Conservation (phyloP, 2,113 vertebrate genomes). For the Clupea harengus region DNA sequence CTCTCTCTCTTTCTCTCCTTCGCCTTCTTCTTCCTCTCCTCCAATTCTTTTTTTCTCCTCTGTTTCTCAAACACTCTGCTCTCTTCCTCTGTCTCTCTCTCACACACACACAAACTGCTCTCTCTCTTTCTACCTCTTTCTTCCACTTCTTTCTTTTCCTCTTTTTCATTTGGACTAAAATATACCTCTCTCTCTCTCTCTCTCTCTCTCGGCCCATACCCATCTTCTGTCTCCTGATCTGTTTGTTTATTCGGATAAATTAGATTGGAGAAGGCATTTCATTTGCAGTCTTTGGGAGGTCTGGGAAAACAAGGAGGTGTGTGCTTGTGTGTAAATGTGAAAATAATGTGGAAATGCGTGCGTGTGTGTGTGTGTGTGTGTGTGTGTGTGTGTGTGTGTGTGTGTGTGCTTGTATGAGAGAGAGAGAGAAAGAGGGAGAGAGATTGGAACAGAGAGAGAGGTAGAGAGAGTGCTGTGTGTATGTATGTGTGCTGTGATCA, state of each 20-base stretch:
- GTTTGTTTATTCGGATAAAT: conserved; percentile 50
- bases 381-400: conserved; percentile 24
- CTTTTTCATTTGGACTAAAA: background rate
- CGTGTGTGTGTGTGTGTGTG: conserved; percentile 21
- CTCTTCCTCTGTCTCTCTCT: too few relatives aligned
- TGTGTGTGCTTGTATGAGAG: too few relatives aligned
- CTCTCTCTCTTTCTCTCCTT: background rate
- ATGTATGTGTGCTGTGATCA: background rate
- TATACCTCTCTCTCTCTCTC: background rate
- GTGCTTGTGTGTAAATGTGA: background rate
- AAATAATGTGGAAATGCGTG: conserved; percentile 7
- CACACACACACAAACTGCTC: too few relatives aligned
- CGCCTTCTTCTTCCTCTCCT: background rate
- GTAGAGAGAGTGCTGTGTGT: background rate
- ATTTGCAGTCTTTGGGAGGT: conserved; percentile 42
- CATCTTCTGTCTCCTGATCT: background rate
- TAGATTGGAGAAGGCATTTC: conserved; percentile 47
- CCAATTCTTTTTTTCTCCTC: background rate
- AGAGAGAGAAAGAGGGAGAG: too few relatives aligned
- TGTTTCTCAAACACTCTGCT: background rate
- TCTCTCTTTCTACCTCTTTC: background rate
- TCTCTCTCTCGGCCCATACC: background rate
- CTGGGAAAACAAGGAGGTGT: background rate
- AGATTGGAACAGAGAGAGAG: background rate
- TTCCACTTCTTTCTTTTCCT: background rate